Base-by-base conservation (phyloP, 2,888 invertebrate species). In the Diogma glabrata region DNA sequence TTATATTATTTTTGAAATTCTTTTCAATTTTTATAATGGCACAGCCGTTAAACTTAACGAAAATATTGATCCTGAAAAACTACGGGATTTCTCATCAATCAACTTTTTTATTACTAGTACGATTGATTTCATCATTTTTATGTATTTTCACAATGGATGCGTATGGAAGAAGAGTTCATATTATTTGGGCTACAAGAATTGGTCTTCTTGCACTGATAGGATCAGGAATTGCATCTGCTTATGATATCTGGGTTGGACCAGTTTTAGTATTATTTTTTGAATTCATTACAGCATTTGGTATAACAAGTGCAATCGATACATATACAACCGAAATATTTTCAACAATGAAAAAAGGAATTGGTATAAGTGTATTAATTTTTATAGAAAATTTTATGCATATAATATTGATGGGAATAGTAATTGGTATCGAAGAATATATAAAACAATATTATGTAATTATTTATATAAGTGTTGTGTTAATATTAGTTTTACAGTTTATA, bases 1-100 rank as follows among this genome's bases (percentile, higher is more conserved):
- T 43, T 43, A 43, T 43, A 14, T 43, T 43, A 5, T 43, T 43
- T 7, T 22, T 43, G n/a, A 43, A 43, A 43, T 43, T 43, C 14
- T 43, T 43, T n/a, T 43, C 43, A 8, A 14, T 43, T 3, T 43
- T 43, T 9, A 2, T 22, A 14, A 22, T 43, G n/a, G 23, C 43
- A n/a, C 43, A 43, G 23, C 43, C 43, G 22, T 43, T 43, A 22
- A 43, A 43, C 14, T 43, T 22, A 22, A 23, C 9, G 14, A 3
- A 23, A 43, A 22, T 43, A 6, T 3, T 14, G 22, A 22, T 43
- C 22, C n/a, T 43, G 20, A 43, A 3, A 22, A 23, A 43, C 2
- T 14, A 43, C 8, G 43, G 22, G 1, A 20, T 22, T 22, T 43
- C 16, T 4, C 23, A 23, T 20, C 43, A 43, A 22, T 14, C 43